Percentiles rank a stretch among this genome's conserved stretches.
Conservation (phyloP, 2,113 vertebrate genomes). For the Uria lomvia region DNA sequence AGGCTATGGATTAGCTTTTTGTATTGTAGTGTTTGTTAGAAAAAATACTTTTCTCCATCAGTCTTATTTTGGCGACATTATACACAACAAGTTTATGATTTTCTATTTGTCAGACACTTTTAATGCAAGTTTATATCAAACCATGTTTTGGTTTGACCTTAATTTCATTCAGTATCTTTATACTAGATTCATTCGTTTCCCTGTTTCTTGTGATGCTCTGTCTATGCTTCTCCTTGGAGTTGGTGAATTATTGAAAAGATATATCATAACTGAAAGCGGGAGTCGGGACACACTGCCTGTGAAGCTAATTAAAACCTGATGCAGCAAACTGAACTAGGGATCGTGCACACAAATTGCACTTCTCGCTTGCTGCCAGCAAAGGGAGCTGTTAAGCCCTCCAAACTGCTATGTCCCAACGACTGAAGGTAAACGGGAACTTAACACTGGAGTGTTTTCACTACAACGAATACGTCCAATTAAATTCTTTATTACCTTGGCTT, state of each 20-base stretch:
- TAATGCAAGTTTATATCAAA: neutral
- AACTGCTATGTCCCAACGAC: neutral
- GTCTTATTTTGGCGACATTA: neutral
- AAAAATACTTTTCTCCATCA: neutral
- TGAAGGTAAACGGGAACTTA: neutral
- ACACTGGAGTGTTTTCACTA: neutral
- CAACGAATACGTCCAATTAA: neutral
- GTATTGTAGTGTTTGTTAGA: rapidly evolving
- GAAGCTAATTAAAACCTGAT: neutral
- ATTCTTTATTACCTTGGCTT: neutral
- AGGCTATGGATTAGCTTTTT: neutral
- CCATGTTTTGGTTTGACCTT: neutral
- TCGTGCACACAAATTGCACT: neutral
- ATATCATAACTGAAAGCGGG: neutral
- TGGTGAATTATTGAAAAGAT: neutral
- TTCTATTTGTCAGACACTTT: neutral
- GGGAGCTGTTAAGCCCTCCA: conserved; percentile 14
- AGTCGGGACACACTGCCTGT: neutral
- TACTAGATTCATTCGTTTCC: neutral
- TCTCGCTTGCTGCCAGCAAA: conserved; percentile 22
- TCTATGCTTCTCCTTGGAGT: neutral
- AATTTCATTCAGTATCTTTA: neutral
- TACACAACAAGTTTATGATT: neutral
- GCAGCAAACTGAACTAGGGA: rapidly evolving
- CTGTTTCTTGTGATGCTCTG: neutral